Conservation (phyloP, 2,888 invertebrate genomes). For the Cheilosia soror region DNA sequence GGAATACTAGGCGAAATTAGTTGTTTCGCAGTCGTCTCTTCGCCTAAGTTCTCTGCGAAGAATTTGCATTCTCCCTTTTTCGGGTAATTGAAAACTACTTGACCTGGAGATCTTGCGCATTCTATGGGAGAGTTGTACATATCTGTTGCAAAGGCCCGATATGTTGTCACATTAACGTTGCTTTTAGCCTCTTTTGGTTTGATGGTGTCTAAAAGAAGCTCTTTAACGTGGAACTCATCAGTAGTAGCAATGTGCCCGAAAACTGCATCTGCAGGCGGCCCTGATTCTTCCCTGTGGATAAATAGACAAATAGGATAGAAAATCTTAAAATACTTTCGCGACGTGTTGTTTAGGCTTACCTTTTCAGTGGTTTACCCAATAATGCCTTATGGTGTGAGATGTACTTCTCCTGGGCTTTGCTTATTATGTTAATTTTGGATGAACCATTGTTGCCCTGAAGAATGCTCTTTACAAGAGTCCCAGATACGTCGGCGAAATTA, state of each 20-base stretch:
- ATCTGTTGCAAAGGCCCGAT: slow-evolving; percentile 77
- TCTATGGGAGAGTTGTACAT: background rate
- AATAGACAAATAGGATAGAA: too few relatives aligned
- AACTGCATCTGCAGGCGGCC: slow-evolving; percentile 64
- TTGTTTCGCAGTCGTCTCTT: slow-evolving; percentile 76
- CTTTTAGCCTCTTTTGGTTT: slow-evolving; percentile 72
- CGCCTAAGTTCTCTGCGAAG: slow-evolving; percentile 58
- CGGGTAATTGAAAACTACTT: slow-evolving; percentile 6
- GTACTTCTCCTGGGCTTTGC: slow-evolving; percentile 78
- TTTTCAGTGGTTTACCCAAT: slow-evolving; percentile 77
- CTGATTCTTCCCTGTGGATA: slow-evolving; percentile 61
- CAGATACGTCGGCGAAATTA: slow-evolving; percentile 75
- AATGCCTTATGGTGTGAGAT: slow-evolving; percentile 77
- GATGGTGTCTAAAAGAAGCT: slow-evolving; percentile 77
- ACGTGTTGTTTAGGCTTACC: slow-evolving; percentile 60
- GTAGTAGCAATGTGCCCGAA: slow-evolving; percentile 73
- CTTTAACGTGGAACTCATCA: slow-evolving; percentile 76
- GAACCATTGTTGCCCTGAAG: slow-evolving; percentile 75
- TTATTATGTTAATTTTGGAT: slow-evolving; percentile 73
- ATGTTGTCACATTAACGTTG: slow-evolving; percentile 79
- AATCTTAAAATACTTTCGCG: background rate
- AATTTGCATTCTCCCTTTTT: slow-evolving; percentile 41
- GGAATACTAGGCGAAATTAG: slow-evolving; percentile 78
- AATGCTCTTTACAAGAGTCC: slow-evolving; percentile 77
- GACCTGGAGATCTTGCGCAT: slow-evolving; percentile 42